Evolutionary conservation across 1,140 invertebrate species (phyloP), one percentile per base, ranked within the genome.

Genomic region (Drosophila jambulina): DNA sequence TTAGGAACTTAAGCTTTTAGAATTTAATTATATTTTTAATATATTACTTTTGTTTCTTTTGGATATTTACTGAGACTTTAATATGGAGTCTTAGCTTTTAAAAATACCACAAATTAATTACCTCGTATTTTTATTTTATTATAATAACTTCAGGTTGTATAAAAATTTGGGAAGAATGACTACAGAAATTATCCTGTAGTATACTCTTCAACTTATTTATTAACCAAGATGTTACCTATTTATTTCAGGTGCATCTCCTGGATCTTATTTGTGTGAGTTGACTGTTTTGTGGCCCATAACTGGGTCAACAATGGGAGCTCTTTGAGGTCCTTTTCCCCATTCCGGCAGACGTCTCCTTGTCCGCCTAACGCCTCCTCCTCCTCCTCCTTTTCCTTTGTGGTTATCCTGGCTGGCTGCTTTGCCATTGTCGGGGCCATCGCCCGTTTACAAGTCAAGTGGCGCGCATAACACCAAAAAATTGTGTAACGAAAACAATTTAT

Each of bases 371-470:
- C 12, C 21, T 46, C 10, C 43, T 17, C n/a, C 32, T 34, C 17
- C 68, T 21, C 12, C 42, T 21, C 9, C 49, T 12, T 2, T 29
- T 60, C 19, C 42, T 72, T 78, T 80, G 40, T 42, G 70, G 58
- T 68, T 76, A 58, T 76, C 58, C 46, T 62, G 70, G 71, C 51
- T 69, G 59, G 56, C 23, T 38, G 32, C 56, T n/a, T 57, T 42
- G 48, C 42, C 32, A 54, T 74, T 75, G 69, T 76, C 57, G 57
- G 60, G 62, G 62, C 62, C 70, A 65, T 72, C 61, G 80, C 85
- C 80, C 85, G 82, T 81, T 88, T 84, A 81, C 80, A 88, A 88
- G 84, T 88, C 84, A 88, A 88, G 84, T 88, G 84, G 80, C 81
- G 74, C 61, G 69, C 68, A 78, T 53, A 88, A 90, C 80, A 88